These are phyloP conservation scores for Hucho hucho DNA, from an alignment of 2,113 vertebrate genomes.

Conservation along the genomic window DNA sequence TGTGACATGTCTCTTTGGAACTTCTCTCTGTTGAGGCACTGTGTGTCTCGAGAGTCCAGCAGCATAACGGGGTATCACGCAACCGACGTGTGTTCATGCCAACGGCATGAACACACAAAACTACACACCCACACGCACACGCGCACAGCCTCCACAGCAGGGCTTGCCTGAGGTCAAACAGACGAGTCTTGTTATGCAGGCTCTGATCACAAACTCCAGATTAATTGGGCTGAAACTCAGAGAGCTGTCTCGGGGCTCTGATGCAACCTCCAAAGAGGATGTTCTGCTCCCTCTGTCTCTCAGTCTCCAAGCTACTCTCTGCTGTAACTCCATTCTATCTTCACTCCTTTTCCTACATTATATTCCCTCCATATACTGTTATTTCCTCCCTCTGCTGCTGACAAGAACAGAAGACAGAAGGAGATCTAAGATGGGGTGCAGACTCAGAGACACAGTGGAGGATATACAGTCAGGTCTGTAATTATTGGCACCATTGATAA, in stretches of 20 bases:
- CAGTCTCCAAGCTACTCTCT: background rate
- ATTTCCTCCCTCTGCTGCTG: conserved; percentile 14
- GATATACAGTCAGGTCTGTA: too few species aligned
- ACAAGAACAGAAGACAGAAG: conserved; percentile 11
- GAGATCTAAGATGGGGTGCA: conserved; percentile 25
- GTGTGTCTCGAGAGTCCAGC: conserved; percentile 20
- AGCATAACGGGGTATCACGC: conserved; percentile 30
- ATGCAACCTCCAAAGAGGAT: conserved; percentile 54
- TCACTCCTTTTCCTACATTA: background rate
- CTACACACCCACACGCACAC: conserved; percentile 7
- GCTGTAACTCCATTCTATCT: background rate
- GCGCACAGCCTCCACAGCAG: background rate
- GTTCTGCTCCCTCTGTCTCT: conserved; percentile 5
- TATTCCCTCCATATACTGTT: background rate
- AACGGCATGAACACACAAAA: conserved; percentile 27
- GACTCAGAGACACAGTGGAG: background rate
- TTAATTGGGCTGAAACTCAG: conserved; percentile 69
- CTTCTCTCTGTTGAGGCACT: conserved; percentile 15
- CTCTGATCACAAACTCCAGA: conserved; percentile 56
- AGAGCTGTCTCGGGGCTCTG: conserved; percentile 58
- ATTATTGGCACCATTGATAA: too few species aligned
- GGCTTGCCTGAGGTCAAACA: conserved; percentile 56
- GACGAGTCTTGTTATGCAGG: conserved; percentile 53
- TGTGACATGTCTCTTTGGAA: conserved; percentile 1
- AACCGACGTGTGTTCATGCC: conserved; percentile 26